A percentile compares a stretch with the other conserved stretches of the same genome.
Evolutionary conservation across 1,140 invertebrate genomes (phyloP).

Genomic region (Hormaphis cornu): DNA sequence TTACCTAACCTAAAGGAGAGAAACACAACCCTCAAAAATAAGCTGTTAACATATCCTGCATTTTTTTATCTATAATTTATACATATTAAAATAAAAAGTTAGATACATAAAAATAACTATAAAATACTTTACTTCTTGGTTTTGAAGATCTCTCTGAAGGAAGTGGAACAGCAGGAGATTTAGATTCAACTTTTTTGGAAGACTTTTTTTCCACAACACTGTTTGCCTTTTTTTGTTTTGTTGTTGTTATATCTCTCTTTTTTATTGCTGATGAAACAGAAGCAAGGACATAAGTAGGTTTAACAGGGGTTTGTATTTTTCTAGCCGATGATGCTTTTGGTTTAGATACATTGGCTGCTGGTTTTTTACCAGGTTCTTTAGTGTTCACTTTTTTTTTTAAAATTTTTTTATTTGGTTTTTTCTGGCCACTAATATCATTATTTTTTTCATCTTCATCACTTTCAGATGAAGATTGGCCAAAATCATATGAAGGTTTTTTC

Average conservation of each 20-base stretch:
- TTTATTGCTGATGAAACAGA: conserved; percentile 22
- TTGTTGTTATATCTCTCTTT: conserved; percentile 33
- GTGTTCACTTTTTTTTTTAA: conserved; percentile 4
- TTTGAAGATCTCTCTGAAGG: conserved; percentile 35
- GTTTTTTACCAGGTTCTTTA: conserved; percentile 28
- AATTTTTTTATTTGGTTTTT: background rate
- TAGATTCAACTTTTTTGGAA: conserved; percentile 32
- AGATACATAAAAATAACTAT: background rate
- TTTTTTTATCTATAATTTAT: too few relatives aligned
- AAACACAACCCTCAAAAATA: too few relatives aligned
- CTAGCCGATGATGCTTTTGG: background rate
- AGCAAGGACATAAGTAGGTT: conserved; percentile 26
- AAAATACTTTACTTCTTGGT: conserved; percentile 36
- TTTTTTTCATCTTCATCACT: conserved; percentile 16
- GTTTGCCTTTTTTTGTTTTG: conserved; percentile 19
- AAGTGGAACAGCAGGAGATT: conserved; percentile 12
- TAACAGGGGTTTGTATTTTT: conserved; percentile 17
- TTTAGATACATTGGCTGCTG: background rate
- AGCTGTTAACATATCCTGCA: too few relatives aligned
- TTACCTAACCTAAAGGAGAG: too few relatives aligned
- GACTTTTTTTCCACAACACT: conserved; percentile 25
- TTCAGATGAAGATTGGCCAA: conserved; percentile 30
- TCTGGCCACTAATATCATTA: background rate
- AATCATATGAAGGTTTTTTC: conserved; percentile 21
- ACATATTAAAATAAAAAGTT: background rate